Evolutionary conservation across 2,888 invertebrate genomes (phyloP), one percentile per base, ranked within the genome.

Genomic region (Drosophila mimica): DNA sequence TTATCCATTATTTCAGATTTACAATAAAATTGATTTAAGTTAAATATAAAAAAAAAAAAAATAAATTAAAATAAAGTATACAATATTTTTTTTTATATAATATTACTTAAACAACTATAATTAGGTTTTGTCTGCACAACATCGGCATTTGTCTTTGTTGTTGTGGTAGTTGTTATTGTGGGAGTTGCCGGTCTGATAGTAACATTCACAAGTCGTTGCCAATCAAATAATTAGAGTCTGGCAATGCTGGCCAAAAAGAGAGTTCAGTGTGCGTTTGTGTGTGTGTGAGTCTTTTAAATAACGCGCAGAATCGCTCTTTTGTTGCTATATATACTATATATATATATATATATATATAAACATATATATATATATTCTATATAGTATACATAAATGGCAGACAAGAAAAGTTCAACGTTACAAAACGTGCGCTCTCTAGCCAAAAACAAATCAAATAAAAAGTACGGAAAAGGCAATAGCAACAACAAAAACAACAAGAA

Each of bases 181-280:
- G 53, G 46, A 61, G 57, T 56, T 63, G 51, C 33, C 8, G 40
- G 58, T 46, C 49, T 68, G 66, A 28, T 52, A 46, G 57, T 46
- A 69, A 65, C 62, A 76, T 79, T 62, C 76, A 69, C 76, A 76
- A 84, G 80, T 84, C 80, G 82, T 84, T 84, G 85, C 82, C 83
- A 84, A 83, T 83, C 82, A 80, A 82, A 84, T 83, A 83, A 82
- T 83, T 80, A 83, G 75, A 80, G 78, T 76, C 83, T 83, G 83
- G 82, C 83, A 82, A 82, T 74, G 82, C 83, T 70, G 71, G 48
- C 65, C 56, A 54, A 71, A 70, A 71, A 70, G 68, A 79, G 66
- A 78, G 62, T 63, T 53, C 53, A 40, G 52, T 59, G n/a, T 53
- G 43, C 59, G 40, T 61, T 4, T 63, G 30, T 54, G 48, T 64